A percentile compares a stretch with the other conserved stretches of the same genome.
Conservation (phyloP, 2,888 invertebrate genomes). For the Leucophenga maculata region DNA sequence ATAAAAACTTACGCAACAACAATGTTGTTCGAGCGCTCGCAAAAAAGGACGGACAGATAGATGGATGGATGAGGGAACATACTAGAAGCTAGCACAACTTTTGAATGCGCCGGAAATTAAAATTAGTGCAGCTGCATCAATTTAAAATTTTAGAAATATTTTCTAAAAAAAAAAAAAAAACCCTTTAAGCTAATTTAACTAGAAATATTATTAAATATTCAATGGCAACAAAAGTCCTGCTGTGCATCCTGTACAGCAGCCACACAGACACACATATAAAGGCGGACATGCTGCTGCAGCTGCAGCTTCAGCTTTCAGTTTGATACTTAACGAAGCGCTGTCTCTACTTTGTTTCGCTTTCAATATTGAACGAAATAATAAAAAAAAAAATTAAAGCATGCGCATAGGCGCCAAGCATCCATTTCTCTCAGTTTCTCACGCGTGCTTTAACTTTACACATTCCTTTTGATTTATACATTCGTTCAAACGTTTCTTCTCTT, state of each 20-base stretch:
- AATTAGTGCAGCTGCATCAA: too few relatives aligned
- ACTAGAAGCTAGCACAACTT: not conserved
- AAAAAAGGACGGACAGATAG: constrained; percentile 36
- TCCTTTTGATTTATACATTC: constrained; percentile 38
- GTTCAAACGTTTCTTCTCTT: not conserved
- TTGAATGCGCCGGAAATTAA: not conserved
- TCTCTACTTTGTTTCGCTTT: not conserved
- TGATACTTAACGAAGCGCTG: constrained; percentile 14
- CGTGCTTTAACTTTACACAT: constrained; percentile 33
- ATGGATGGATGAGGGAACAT: not conserved
- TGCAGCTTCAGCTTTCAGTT: too few relatives aligned
- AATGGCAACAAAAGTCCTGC: constrained; percentile 3
- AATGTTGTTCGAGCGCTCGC: constrained; percentile 33
- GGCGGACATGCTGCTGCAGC: constrained; percentile 30
- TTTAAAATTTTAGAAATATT: too few relatives aligned
- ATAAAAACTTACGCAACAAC: constrained; percentile 66
- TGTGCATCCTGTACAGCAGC: constrained; percentile 10
- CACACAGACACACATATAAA: not conserved
- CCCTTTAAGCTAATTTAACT: not conserved
- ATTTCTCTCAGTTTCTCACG: constrained; percentile 30
- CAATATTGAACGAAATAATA: constrained; percentile 9
- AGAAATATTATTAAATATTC: not conserved
- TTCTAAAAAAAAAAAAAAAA: not conserved
- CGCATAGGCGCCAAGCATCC: constrained; percentile 1
- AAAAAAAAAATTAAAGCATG: constrained; percentile 1